Evolutionary conservation across 2,113 vertebrate genomes (phyloP).

Genomic region (Myrmophylax atrothorax): DNA sequence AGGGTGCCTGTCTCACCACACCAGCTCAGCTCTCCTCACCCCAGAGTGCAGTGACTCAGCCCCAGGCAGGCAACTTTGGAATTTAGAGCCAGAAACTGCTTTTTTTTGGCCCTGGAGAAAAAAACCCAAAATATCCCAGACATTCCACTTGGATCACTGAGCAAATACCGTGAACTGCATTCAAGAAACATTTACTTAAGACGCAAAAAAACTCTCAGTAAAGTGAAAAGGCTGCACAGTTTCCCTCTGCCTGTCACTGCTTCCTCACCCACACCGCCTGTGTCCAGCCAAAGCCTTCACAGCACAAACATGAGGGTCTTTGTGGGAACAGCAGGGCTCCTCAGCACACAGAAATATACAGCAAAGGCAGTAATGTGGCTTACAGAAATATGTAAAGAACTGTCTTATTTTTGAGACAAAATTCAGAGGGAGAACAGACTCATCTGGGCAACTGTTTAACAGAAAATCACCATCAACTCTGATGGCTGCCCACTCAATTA

Average conservation of each 20-base stretch:
- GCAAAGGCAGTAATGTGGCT: background rate
- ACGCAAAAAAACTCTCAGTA: background rate
- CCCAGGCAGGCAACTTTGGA: background rate
- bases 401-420: background rate
- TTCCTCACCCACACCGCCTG: background rate
- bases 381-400: background rate
- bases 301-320: background rate
- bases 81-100: background rate
- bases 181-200: background rate
- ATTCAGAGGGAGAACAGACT: background rate
- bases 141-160: constrained; percentile 47
- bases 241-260: background rate
- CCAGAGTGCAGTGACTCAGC: background rate
- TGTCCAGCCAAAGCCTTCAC: background rate
- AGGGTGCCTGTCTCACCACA: background rate
- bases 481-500: background rate
- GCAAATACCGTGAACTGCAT: constrained; percentile 14
- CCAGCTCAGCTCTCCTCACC: background rate
- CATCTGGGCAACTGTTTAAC: background rate
- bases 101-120: background rate
- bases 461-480: background rate
- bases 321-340: background rate
- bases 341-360: background rate
- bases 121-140: constrained; percentile 55
- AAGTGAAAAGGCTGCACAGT: constrained; percentile 17